Evolutionary conservation across 1,140 invertebrate species (phyloP).

Genomic region (Bombus consobrinus): DNA sequence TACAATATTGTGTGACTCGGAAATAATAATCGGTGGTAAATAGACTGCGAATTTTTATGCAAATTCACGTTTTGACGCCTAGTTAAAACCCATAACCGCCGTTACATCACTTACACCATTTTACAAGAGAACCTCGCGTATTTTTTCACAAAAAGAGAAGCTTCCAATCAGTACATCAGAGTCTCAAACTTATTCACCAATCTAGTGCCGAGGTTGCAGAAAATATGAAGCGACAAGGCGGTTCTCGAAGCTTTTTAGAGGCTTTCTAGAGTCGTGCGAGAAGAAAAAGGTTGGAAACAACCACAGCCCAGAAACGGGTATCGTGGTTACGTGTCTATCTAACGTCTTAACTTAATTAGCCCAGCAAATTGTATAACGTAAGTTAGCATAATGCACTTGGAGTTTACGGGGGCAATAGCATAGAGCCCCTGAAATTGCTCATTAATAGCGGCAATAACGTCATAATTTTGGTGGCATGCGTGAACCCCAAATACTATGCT

Average conservation of each 20-base stretch:
- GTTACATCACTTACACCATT: background rate
- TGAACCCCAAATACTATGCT: background rate
- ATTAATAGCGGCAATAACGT: constrained; percentile 69
- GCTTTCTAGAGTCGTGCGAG: background rate
- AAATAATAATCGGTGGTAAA: background rate
- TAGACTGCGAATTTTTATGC: no score
- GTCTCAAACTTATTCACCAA: background rate
- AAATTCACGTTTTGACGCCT: no score
- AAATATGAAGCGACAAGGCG: background rate
- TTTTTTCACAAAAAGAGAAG: background rate
- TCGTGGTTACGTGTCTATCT: constrained; percentile 24
- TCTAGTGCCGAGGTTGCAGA: background rate
- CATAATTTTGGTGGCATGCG: constrained; percentile 61
- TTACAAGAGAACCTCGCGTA: no score
- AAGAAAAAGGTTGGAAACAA: background rate
- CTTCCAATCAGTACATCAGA: background rate
- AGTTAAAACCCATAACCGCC: background rate
- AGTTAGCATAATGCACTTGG: constrained; percentile 62
- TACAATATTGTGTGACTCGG: background rate
- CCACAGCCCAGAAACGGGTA: background rate
- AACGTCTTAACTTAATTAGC: constrained; percentile 67
- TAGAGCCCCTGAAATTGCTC: constrained; percentile 67
- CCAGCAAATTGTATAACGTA: constrained; percentile 65
- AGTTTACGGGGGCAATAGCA: constrained; percentile 54
- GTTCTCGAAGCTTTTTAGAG: background rate